These are phyloP conservation scores for Mesopsocus fuscifrons DNA, from an alignment of 2,888 invertebrate species.

Conservation along the genomic window DNA sequence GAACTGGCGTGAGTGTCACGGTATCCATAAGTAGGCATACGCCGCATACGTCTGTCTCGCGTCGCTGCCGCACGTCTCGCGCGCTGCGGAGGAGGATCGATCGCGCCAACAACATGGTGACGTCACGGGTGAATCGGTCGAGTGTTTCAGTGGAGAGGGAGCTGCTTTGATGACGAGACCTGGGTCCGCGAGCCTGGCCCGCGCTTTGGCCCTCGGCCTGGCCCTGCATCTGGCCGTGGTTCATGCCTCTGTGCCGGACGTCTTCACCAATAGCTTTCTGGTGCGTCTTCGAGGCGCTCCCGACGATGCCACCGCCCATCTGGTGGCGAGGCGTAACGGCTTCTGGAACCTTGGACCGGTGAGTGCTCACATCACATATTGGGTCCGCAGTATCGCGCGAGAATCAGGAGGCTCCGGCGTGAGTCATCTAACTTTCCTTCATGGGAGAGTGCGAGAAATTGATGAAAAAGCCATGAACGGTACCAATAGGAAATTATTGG, in stretches of 20 bases:
- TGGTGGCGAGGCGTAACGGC: constrained; percentile 72
- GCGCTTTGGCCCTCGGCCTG: constrained; percentile 15
- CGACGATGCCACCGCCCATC: constrained; percentile 53
- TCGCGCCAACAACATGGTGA: constrained; percentile 15
- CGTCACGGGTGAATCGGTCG: constrained; percentile 16
- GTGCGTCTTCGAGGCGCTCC: constrained; percentile 71
- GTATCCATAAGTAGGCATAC: too few species aligned
- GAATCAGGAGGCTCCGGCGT: too few species aligned
- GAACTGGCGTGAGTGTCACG: too few species aligned
- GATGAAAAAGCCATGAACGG: too few species aligned
- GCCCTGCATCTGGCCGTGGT: constrained; percentile 17
- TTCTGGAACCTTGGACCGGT: constrained; percentile 91
- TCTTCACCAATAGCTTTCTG: constrained; percentile 92
- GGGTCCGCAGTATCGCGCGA: too few species aligned
- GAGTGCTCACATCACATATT: too few species aligned
- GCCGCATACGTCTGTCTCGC: too few species aligned
- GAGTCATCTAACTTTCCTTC: too few species aligned
- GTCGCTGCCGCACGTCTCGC: too few species aligned
- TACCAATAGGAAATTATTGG: too few species aligned
- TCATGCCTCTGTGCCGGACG: too few species aligned
- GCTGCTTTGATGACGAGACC: constrained; percentile 10
- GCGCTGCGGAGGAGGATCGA: neutral
- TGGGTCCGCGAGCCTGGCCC: constrained; percentile 13
- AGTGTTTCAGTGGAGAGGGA: neutral
- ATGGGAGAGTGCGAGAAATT: too few species aligned